Conservation (phyloP, 2,888 invertebrate genomes). For the Saturnia japonica region DNA sequence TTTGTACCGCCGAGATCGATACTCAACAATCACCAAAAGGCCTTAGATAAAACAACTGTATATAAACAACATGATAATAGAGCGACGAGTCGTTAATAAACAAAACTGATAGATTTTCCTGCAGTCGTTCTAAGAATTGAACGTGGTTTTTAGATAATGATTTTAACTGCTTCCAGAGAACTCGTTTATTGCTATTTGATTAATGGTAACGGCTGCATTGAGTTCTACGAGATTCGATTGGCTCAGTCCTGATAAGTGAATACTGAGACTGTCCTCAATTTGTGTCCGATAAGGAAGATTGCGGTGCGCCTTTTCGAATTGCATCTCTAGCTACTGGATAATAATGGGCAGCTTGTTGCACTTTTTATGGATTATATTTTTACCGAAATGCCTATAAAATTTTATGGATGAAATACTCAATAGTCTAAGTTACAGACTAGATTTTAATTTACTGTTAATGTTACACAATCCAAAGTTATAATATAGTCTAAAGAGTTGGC, state of each 20-base stretch:
- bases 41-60: slow-evolving; percentile 8
- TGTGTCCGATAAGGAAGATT: not conserved
- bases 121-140: slow-evolving; percentile 15
- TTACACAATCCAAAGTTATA: no score
- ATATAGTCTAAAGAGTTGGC: no score
- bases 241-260: not conserved
- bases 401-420: no score
- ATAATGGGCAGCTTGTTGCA: no score
- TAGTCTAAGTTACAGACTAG: no score
- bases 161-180: slow-evolving; percentile 10
- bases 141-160: slow-evolving; percentile 14
- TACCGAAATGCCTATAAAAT: no score
- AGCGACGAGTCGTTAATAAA: slow-evolving; percentile 4
- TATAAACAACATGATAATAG: slow-evolving; percentile 4
- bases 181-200: slow-evolving; percentile 13
- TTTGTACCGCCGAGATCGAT: no score
- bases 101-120: slow-evolving; percentile 15
- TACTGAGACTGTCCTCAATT: not conserved
- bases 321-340: no score
- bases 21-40: slow-evolving; percentile 1
- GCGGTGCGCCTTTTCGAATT: not conserved
- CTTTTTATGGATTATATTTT: no score
- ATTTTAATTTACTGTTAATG: no score
- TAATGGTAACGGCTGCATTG: slow-evolving; percentile 9
- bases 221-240: not conserved